Conservation (phyloP, 1,140 invertebrate genomes). For the Drosophila micromelanica region DNA sequence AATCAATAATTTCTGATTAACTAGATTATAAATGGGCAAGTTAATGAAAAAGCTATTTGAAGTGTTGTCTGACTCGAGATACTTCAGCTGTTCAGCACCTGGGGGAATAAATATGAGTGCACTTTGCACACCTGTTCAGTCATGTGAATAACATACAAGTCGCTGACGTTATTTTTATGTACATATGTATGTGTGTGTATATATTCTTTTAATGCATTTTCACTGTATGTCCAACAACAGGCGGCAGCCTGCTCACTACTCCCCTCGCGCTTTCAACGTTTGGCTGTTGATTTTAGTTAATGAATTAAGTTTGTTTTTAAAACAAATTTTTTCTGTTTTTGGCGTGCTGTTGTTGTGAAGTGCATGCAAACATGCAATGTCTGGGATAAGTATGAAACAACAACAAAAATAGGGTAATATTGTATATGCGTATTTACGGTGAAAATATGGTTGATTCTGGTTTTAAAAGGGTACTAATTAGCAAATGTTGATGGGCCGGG, state of each 20-base stretch:
- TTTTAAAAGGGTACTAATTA: conserved; percentile 35
- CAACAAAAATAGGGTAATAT: conserved; percentile 13
- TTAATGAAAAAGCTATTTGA: conserved; percentile 5
- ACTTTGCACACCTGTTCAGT: conserved; percentile 18
- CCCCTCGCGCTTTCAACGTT: conserved; percentile 10
- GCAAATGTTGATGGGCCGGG: conserved; percentile 1
- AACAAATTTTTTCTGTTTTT: conserved; percentile 5
- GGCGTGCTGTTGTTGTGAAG: conserved; percentile 9
- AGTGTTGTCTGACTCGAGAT: not conserved
- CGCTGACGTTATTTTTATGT: not conserved
- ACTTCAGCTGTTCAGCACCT: not conserved
- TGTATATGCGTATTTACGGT: conserved; percentile 3
- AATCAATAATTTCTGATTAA: not conserved
- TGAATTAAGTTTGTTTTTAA: conserved; percentile 68
- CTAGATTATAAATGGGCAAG: not conserved
- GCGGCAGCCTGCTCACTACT: not conserved
- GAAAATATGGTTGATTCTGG: conserved; percentile 5
- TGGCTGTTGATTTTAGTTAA: conserved; percentile 61
- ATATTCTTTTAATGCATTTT: conserved; percentile 62
- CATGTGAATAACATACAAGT: conserved; percentile 24
- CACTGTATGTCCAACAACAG: conserved; percentile 31
- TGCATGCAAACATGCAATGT: conserved; percentile 61
- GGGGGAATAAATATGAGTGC: not conserved
- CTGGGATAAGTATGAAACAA: conserved; percentile 7
- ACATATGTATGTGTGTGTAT: not conserved